Base-by-base conservation (phyloP, 1,140 invertebrate genomes). In the Drosophila repleta region DNA sequence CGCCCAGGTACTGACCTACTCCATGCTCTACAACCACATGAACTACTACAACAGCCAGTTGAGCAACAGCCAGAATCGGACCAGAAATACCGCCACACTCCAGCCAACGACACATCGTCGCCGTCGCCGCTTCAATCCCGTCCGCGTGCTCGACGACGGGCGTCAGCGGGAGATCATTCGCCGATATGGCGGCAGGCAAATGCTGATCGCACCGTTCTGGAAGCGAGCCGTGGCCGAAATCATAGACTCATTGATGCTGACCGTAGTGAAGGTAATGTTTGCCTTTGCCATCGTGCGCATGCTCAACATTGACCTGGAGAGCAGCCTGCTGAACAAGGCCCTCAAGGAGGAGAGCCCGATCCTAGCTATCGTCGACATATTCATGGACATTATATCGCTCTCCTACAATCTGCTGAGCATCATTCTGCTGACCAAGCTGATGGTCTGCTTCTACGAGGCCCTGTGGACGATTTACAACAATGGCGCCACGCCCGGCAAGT, bases 401-500 rank as follows among this genome's bases (percentile, higher is more conserved):
- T 74, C 72, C 0, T 73, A 65, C 0, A 72, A 87, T 20, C 35
- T 78, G 11, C 13, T 79, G 8, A 13, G 52, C 2, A 18, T 79
- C 20, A 60, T 79, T 21, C 55, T 84, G 11, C 1, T 79, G 3
- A 77, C 61, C 1, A 85, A 79, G 48, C 6, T 89, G 0, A 7
- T 73, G 10, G 67, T 73, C 15, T 83, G 77, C 26, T 32, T 65
- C 4, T 81, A 88, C 45, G 80, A 90, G 51, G 66, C 65, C 8
- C 11, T 83, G 0, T 82, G 65, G 76, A 69, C 72, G 1, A 94
- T 94, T 0, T 90, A 93, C 8, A 91, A 94, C 2, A 95, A 95
- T 18, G 97, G 97, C 21, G 95, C 96, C 6, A 97, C 97, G 26
- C 96, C 96, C 0, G 97, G 97, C 3, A 98, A 98, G 92, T 94